phyloP scores from a whole-genome alignment of 1,140 invertebrate species.

The Musca vetustissima region DNA sequence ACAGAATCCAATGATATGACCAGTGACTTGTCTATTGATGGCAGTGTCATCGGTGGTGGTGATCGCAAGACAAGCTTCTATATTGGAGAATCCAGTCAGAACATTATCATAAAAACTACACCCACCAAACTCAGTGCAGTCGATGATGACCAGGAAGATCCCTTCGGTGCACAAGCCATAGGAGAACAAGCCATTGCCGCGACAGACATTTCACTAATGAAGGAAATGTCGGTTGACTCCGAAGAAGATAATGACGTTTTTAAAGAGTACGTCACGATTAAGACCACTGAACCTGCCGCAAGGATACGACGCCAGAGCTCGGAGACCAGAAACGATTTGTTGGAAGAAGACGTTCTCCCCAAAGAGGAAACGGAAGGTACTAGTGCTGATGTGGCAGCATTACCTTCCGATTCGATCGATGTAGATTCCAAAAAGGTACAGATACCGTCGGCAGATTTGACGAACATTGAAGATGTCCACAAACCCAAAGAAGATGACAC shows the following conservation, averaged over 20 bases:
- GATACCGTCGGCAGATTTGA: neutral
- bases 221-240: slow-evolving; percentile 49
- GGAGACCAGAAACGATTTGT: slow-evolving; percentile 49
- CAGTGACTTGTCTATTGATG: slow-evolving; percentile 48
- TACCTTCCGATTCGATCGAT: neutral
- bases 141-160: neutral
- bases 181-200: slow-evolving; percentile 34
- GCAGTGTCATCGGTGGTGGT: slow-evolving; percentile 47
- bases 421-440: neutral
- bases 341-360: slow-evolving; percentile 39
- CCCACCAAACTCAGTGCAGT: slow-evolving; percentile 31
- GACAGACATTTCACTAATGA: slow-evolving; percentile 46
- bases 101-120: slow-evolving; percentile 50
- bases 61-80: slow-evolving; percentile 49
- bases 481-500: neutral
- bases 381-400: neutral
- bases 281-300: slow-evolving; percentile 33
- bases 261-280: slow-evolving; percentile 49
- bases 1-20: slow-evolving; percentile 51
- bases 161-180: slow-evolving; percentile 33
- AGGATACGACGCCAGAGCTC: slow-evolving; percentile 48
- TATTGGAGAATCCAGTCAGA: slow-evolving; percentile 52
- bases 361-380: slow-evolving; percentile 33
- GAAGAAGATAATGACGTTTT: slow-evolving; percentile 48
- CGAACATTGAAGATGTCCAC: neutral